A percentile compares a stretch with the other conserved stretches of the same genome.
phyloP scores from a whole-genome alignment of 1,140 invertebrate species.

The Patella vulgata region DNA sequence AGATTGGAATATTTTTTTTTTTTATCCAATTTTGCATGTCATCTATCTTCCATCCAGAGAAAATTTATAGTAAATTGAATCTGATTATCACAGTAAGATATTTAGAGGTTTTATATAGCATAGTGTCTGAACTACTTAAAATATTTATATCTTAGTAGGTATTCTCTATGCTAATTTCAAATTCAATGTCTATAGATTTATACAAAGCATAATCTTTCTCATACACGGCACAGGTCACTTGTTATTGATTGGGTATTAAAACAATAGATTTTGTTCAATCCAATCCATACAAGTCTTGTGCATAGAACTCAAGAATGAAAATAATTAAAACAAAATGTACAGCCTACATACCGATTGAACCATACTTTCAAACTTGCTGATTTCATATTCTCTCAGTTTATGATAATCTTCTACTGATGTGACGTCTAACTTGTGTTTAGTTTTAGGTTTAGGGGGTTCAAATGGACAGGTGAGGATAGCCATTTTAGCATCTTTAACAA shows the following conservation, averaged over 20 bases:
- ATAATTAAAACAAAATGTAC: too few species aligned
- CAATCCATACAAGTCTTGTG: not conserved
- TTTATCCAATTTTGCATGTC: too few species aligned
- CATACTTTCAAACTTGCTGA: slow-evolving; percentile 96
- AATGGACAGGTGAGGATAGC: slow-evolving; percentile 99
- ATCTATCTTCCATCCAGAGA: too few species aligned
- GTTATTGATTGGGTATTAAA: not conserved
- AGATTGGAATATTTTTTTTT: too few species aligned
- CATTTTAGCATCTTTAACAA: slow-evolving; percentile 87
- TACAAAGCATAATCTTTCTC: not conserved
- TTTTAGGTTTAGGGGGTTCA: slow-evolving; percentile 99
- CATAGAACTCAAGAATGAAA: too few species aligned
- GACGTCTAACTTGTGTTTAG: slow-evolving; percentile 99
- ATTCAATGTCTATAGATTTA: not conserved
- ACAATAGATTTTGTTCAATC: not conserved
- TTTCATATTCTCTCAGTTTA: slow-evolving; percentile 91
- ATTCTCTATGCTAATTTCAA: slow-evolving; percentile 13
- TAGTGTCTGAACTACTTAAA: slow-evolving; percentile 19
- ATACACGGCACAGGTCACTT: not conserved
- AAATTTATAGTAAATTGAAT: too few species aligned
- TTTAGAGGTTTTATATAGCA: slow-evolving; percentile 9
- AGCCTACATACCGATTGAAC: slow-evolving; percentile 87
- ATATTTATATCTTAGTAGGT: not conserved
- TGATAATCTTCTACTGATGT: slow-evolving; percentile 96
- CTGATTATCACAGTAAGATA: too few species aligned